Evolutionary conservation across 2,797 vertebrate species (phyloP), one percentile per base, ranked within the genome.

Genomic region (Bryconaethiops microstoma): DNA sequence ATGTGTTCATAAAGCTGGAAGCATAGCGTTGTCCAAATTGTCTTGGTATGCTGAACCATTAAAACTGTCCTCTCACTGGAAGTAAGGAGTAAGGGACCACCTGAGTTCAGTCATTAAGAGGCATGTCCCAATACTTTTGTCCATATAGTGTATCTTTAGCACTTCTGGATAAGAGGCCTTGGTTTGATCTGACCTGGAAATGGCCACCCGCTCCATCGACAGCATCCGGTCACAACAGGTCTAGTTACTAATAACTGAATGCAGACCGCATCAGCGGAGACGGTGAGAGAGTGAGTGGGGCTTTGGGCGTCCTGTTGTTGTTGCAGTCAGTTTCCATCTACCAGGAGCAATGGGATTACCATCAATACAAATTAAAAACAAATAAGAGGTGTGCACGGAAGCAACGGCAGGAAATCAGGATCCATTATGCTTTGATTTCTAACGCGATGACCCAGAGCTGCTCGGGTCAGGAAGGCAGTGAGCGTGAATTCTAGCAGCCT

Each of bases 361-460:
- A 94, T 93, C 91, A 86, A 93, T 94, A 93, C 94, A 96, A 97
- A 97, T 97, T 96, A 97, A 97, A 96, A 96, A 95, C 93, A 95
- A 97, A 97, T 96, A 96, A 94, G 93, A 95, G 92, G 92, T 93
- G 91, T 92, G 91, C 87, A 91, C 90, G 90, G 88, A 94, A 91
- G 88, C 88, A 92, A 89, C 90, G 93, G 88, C 75, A 87, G 79
- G 91, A 94, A 93, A 94, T 95, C 93, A 90, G 91, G 93, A 94
- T 96, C 94, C 92, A 95, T 97, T 96, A 94, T 89, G 88, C 79
- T 89, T 94, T 95, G 94, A 96, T 97, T 96, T 96, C 95, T 93
- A 90, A 93, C 88, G 93, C 92, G 73, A 86, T 96, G 96, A 97
- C 95, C 96, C 94, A 88, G 93, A 90, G 91, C 88, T 87, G 92